Evolutionary conservation across 2,888 invertebrate genomes (phyloP).

Genomic region (Hylaea fasciaria): DNA sequence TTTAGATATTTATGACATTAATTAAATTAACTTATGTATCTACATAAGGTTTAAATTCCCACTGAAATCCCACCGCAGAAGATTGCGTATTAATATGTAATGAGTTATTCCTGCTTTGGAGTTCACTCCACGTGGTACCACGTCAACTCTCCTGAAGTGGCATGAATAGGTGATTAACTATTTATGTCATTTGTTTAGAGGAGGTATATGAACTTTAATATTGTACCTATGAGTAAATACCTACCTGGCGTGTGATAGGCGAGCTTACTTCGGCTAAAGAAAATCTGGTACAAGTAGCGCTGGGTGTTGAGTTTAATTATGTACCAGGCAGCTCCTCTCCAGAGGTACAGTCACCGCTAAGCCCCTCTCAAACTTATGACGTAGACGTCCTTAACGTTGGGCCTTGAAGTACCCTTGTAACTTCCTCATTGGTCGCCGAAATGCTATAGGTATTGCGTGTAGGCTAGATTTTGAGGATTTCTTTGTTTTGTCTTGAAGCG

Average conservation of each 20-base stretch:
- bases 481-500: too few relatives aligned
- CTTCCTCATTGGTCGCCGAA: neutral
- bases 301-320: neutral
- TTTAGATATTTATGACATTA: too few relatives aligned
- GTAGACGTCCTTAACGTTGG: neutral
- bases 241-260: too few relatives aligned
- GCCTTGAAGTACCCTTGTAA: too few relatives aligned
- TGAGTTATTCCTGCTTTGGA: constrained; percentile 4
- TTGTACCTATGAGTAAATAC: too few relatives aligned
- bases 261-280: neutral
- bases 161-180: neutral
- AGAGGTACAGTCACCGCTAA: constrained; percentile 8
- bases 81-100: constrained; percentile 10
- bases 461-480: too few relatives aligned
- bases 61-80: neutral
- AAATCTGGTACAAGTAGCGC: constrained; percentile 3
- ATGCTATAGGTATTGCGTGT: neutral
- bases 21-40: too few relatives aligned
- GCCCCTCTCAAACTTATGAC: constrained; percentile 13
- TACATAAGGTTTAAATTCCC: neutral
- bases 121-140: constrained; percentile 2
- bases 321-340: neutral
- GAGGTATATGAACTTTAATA: too few relatives aligned
- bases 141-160: neutral
- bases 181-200: too few relatives aligned